A percentile compares a stretch with the other conserved stretches of the same genome.
These are phyloP conservation scores for Lasioglossum vierecki DNA, from an alignment of 2,888 invertebrate genomes.

Conservation along the genomic window DNA sequence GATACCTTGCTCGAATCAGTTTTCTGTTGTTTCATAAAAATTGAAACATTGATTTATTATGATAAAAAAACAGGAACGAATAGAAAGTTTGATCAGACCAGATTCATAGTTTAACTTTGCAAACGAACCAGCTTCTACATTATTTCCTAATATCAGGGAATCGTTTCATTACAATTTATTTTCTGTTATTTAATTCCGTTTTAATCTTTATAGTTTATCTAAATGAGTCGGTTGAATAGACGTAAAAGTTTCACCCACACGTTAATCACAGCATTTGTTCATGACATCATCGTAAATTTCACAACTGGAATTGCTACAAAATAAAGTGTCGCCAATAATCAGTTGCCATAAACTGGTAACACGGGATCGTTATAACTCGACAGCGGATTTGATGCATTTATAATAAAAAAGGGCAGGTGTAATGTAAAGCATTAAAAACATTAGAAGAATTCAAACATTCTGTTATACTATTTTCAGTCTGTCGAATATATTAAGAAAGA, in stretches of 20 bases:
- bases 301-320: conserved; percentile 1
- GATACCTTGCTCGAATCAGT: background rate
- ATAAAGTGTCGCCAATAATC: background rate
- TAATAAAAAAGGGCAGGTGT: no score
- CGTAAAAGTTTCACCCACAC: background rate
- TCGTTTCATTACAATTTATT: background rate
- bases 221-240: background rate
- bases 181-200: background rate
- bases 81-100: background rate
- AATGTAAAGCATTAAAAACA: no score
- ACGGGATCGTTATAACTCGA: background rate
- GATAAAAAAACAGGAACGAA: background rate
- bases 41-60: background rate
- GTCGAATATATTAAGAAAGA: no score
- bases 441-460: no score
- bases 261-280: conserved; percentile 1
- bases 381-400: no score
- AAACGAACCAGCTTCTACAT: background rate
- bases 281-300: background rate
- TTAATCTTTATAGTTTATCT: background rate
- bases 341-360: background rate
- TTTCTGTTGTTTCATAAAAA: background rate
- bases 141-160: background rate
- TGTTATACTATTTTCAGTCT: no score
- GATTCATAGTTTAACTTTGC: background rate